phyloP scores from a whole-genome alignment of 2,797 vertebrate genomes.

The Pyrocephalus nanus region DNA sequence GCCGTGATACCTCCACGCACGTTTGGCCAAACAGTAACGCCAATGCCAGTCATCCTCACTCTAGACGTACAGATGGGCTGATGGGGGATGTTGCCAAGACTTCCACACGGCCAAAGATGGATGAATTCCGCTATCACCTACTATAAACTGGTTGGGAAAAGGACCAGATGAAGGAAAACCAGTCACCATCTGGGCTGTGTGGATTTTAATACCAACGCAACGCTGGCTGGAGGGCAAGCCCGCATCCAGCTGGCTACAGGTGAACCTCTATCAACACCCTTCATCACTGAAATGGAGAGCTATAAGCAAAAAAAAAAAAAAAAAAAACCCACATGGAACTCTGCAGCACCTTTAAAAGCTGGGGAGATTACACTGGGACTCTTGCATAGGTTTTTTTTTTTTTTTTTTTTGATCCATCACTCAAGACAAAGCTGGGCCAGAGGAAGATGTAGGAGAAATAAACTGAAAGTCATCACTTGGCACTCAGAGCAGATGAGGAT shows the following conservation, averaged over 20 bases:
- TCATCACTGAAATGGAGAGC: not conserved
- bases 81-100: not conserved
- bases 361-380: not conserved
- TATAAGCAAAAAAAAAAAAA: not conserved
- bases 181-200: not conserved
- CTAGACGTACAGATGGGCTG: not conserved
- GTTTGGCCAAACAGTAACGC: slow-evolving; percentile 12
- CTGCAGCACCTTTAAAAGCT: not conserved
- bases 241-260: not conserved
- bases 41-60: slow-evolving; percentile 28
- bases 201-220: not conserved
- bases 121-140: not conserved
- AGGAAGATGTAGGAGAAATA: not conserved
- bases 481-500: not conserved
- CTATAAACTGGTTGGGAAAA: not conserved
- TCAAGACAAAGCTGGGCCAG: not conserved
- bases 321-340: not conserved
- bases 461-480: not conserved
- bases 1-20: slow-evolving; percentile 6
- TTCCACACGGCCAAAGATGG: not conserved
- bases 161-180: not conserved
- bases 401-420: rapidly evolving
- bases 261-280: not conserved
- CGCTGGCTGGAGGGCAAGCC: not conserved
- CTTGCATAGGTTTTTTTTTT: rapidly evolving